phyloP scores from a whole-genome alignment of 30 jellyfish, hydroid and myxozoan genomes.

The Aurelia coerulea region DNA sequence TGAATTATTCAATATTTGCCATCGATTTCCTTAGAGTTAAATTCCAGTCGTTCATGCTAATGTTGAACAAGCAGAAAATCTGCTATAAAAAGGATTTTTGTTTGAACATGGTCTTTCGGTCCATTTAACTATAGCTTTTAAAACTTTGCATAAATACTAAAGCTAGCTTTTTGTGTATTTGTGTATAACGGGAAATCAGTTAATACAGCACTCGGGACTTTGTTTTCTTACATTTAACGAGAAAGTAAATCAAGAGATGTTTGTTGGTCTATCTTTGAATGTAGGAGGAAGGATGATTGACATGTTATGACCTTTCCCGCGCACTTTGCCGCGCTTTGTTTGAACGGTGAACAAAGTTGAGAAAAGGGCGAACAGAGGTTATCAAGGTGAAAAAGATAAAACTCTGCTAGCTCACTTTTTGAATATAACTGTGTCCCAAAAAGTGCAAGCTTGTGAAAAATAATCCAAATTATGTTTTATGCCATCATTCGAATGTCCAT shows the following conservation, averaged over 20 bases:
- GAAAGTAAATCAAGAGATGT: background rate
- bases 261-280: conserved; percentile 20
- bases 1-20: conserved; percentile 51
- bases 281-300: conserved; percentile 1
- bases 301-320: conserved; percentile 31
- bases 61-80: background rate
- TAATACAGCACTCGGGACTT: background rate
- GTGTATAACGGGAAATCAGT: conserved; percentile 20
- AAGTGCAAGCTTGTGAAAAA: too few relatives aligned
- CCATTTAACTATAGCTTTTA: conserved; percentile 2
- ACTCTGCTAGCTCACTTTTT: too few relatives aligned
- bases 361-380: too few relatives aligned
- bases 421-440: too few relatives aligned
- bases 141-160: background rate
- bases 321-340: conserved; percentile 16
- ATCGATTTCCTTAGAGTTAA: conserved; percentile 54
- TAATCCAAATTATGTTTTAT: too few relatives aligned
- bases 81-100: conserved; percentile 50
- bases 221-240: background rate
- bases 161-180: background rate
- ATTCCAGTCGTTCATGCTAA: conserved; percentile 27
- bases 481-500: too few relatives aligned
- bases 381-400: too few relatives aligned
- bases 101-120: conserved; percentile 8
- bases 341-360: background rate